Base-by-base conservation (phyloP, 2,888 invertebrate species). In the Lasioglossum oenotherae region DNA sequence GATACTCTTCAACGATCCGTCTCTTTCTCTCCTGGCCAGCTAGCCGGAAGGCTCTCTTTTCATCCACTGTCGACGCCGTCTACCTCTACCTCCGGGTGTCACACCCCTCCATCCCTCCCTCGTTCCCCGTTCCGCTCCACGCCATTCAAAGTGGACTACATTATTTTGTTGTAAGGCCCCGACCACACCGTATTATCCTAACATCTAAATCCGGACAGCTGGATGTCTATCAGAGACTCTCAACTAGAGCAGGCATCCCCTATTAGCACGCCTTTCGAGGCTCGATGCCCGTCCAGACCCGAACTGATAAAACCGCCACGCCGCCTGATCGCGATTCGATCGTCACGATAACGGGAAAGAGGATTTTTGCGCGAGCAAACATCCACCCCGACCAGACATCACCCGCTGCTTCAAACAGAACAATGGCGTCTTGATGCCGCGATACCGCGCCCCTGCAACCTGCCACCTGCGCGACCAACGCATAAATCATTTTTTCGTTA, bases 171-270 rank as follows among this genome's bases (percentile, higher is more conserved):
- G 94, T 93, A 93, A 94, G 92, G 91, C 92, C 92, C 91, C 91
- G 91, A 90, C 93, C 92, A 92, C 93, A 93, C 90, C 91, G 94
- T 93, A 94, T 95, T 95, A 95, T 95, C 95, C 95, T 94, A 94
- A 95, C 95, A 95, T 95, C 95, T 95, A 94, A 95, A 95, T 95
- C 95, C 95, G 92, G 94, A 94, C 95, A 95, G 95, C 95, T 95
- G 95, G 93, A 90, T 89, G 89, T 84, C 90, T 89, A 80, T 79
- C 86, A 89, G 90, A 74, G 93, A 88, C 90, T 94, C 94, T 93
- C 94, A 94, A 92, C 89, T 84, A 38, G 78, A 81, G 57, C 80
- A 19, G 3, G 38, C 46, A 67, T 41, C 57, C 46, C 41, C n/a
- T 80, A 75, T 73, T 44, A 77, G 44, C 19, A 4, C 35, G 38